These are phyloP conservation scores for Acrobasis consociella DNA, from an alignment of 2,888 invertebrate species.

Conservation along the genomic window DNA sequence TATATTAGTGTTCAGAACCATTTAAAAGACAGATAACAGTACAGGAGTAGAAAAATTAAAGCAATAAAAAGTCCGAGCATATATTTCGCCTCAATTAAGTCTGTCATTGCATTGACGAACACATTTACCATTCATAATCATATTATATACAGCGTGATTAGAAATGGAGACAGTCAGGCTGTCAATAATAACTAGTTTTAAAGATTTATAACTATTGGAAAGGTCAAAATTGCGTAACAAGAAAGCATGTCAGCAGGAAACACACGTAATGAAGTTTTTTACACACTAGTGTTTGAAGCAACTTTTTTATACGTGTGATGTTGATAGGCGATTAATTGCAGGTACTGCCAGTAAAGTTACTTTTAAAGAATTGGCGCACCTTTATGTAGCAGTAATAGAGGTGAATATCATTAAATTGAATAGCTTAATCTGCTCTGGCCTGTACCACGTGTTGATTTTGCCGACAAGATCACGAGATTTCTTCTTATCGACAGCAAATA, in stretches of 20 bases:
- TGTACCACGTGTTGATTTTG: not conserved
- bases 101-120: not conserved
- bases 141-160: not conserved
- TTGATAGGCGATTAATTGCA: too few relatives aligned
- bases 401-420: too few relatives aligned
- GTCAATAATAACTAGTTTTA: constrained; percentile 14
- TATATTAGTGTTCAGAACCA: too few relatives aligned
- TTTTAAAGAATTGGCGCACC: too few relatives aligned
- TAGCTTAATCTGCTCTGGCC: too few relatives aligned
- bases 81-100: not conserved
- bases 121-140: not conserved
- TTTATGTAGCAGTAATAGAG: too few relatives aligned
- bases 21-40: too few relatives aligned
- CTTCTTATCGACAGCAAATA: not conserved
- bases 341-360: too few relatives aligned
- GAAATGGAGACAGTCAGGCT: constrained; percentile 7
- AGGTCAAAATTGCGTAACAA: constrained; percentile 16
- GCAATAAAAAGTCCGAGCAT: not conserved
- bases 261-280: constrained; percentile 36
- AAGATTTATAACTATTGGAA: constrained; percentile 13
- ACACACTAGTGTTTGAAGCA: not conserved
- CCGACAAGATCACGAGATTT: not conserved
- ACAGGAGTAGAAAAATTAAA: too few relatives aligned
- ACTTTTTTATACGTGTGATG: not conserved
- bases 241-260: constrained; percentile 21